These are phyloP conservation scores for Xestia sexstrigata DNA, from an alignment of 2,888 invertebrate species.

Conservation along the genomic window DNA sequence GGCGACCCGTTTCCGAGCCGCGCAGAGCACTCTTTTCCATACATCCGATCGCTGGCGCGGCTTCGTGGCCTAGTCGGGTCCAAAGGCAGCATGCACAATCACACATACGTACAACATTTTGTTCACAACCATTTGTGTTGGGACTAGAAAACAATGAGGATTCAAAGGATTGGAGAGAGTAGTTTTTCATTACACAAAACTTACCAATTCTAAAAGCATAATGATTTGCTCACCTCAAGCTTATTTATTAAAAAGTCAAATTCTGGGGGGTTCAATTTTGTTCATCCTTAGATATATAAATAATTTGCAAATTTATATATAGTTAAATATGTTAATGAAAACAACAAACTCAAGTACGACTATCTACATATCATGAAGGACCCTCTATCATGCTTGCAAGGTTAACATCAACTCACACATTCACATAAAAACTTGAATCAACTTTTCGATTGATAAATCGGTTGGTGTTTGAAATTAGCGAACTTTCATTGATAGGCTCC, in stretches of 20 bases:
- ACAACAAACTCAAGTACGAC: neutral
- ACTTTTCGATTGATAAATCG: neutral
- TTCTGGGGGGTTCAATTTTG: neutral
- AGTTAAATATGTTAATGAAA: neutral
- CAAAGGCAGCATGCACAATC: constrained; percentile 84
- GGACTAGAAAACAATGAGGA: neutral
- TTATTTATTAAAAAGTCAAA: neutral
- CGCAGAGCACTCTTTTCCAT: constrained; percentile 95
- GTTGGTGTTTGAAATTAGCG: neutral
- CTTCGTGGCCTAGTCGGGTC: constrained; percentile 93
- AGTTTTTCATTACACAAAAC: neutral
- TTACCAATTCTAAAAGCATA: neutral
- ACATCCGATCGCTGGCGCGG: constrained; percentile 93
- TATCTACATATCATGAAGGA: too few species aligned
- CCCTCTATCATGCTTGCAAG: neutral
- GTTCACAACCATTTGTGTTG: neutral
- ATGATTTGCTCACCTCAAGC: neutral
- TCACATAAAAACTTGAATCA: neutral
- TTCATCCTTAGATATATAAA: neutral
- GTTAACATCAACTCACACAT: neutral
- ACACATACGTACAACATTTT: constrained; percentile 55
- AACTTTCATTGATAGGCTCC: neutral
- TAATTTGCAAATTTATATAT: neutral
- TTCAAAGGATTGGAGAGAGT: neutral
- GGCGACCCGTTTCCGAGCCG: constrained; percentile 97